Conservation (phyloP, 1,140 invertebrate species). For the Drosophila eugracilis region DNA sequence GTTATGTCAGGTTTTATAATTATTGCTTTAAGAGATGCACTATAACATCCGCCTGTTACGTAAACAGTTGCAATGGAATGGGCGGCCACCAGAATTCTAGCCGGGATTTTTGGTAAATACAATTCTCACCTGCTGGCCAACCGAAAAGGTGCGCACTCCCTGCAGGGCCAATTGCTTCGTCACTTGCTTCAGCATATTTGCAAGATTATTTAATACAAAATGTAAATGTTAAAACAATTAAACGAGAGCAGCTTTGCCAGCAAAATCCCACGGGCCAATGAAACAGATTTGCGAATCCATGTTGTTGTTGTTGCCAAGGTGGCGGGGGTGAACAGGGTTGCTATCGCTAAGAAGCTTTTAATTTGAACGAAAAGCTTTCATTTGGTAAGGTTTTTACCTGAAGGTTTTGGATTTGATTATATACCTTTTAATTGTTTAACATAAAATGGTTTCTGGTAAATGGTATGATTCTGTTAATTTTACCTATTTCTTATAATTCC, state of each 20-base stretch:
- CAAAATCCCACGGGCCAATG: constrained; percentile 69
- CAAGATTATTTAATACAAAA: constrained; percentile 46
- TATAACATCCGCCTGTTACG: constrained; percentile 49
- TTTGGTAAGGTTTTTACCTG: not conserved
- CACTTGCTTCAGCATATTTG: constrained; percentile 83
- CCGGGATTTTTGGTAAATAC: not conserved
- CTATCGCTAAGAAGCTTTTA: constrained; percentile 21
- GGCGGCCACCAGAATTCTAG: not conserved
- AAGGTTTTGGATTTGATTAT: too few species aligned
- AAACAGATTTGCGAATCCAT: constrained; percentile 32
- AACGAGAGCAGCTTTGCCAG: constrained; percentile 50
- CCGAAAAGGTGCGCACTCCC: constrained; percentile 78
- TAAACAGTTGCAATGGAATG: constrained; percentile 52
- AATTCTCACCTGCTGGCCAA: constrained; percentile 73
- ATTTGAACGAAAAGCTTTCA: not conserved
- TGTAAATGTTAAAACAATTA: constrained; percentile 61
- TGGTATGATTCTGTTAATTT: too few species aligned
- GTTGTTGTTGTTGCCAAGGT: constrained; percentile 22
- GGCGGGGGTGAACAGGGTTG: constrained; percentile 13
- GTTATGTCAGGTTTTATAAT: not conserved
- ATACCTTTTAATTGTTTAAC: too few species aligned
- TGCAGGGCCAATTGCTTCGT: constrained; percentile 82
- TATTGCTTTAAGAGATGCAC: constrained; percentile 23
- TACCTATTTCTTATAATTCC: not conserved
- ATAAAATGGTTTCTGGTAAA: too few species aligned